Base-by-base conservation (phyloP, 2,888 invertebrate species). In the Tetramorium bicarinatum region DNA sequence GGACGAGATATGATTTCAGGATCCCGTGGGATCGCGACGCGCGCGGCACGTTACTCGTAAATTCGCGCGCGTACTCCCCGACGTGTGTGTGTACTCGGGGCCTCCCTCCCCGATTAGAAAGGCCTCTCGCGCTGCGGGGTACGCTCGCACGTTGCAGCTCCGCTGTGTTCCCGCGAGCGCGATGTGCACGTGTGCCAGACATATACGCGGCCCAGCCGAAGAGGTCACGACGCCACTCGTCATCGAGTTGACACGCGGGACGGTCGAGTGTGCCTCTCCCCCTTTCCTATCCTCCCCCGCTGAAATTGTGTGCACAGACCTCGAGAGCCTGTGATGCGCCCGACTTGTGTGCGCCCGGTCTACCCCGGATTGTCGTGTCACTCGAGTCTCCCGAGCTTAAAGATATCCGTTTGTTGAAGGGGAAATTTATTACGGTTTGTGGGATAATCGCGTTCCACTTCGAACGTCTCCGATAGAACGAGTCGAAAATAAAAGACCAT, bases 81-180 rank as follows among this genome's bases (percentile, higher is more conserved):
- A 34, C 52, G 21, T 25, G 18, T 41, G 6, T 29, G 29, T 29
- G 29, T 29, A 29, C 29, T 2, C 21, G 11, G 18, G 13, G 6
- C 7, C 15, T 7, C 21, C 15, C 38, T 13, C 49, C 85, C 84
- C 88, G 85, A 91, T 89, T 89, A 90, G 89, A 89, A 90, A 89
- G 89, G 89, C 83, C 82, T 88, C 44, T 64, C 47, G 67, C 79
- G 82, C 82, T n/a, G 59, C 47, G 64, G 82, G 69, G 81, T 80
- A 76, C 72, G 38, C n/a, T 69, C 41, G 72, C 72, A 13, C 38
- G 56, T 44, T 11, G 56, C 56, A 15, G 52, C 41, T 41, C 15
- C 15, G 77, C 59, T 18, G 61, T 25, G 34, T 71, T 75, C 74
- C 49, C 47, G 54, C 41, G 64, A 62, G 41, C 66, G 66, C 67